Evolutionary conservation across 1,140 invertebrate species (phyloP).

Genomic region (Polypedilum pembai): DNA sequence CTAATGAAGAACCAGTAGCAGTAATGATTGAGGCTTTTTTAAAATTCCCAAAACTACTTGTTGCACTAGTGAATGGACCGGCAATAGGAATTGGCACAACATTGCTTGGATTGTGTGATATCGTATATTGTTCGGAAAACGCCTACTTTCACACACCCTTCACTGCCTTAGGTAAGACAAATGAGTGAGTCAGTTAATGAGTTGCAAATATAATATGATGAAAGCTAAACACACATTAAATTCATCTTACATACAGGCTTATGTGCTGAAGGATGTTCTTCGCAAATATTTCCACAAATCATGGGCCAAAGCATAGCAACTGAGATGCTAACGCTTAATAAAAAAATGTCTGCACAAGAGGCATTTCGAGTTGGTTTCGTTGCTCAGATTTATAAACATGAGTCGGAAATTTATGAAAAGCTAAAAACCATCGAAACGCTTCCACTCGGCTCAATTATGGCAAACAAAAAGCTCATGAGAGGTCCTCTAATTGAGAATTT

Average conservation of each 20-base stretch:
- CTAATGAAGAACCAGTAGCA: constrained; percentile 42
- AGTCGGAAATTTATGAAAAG: not conserved
- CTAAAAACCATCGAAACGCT: not conserved
- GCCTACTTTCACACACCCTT: constrained; percentile 86
- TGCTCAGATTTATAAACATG: constrained; percentile 52
- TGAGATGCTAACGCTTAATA: constrained; percentile 72
- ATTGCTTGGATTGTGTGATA: constrained; percentile 75
- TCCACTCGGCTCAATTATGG: not conserved
- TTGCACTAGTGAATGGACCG: constrained; percentile 86
- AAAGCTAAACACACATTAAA: too few relatives aligned
- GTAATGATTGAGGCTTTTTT: constrained; percentile 74
- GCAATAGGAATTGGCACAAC: constrained; percentile 88
- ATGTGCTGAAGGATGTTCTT: constrained; percentile 76
- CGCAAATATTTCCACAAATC: constrained; percentile 71
- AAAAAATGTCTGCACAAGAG: constrained; percentile 68
- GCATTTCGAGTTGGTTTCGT: constrained; percentile 65
- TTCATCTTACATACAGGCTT: constrained; percentile 44
- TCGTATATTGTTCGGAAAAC: constrained; percentile 81
- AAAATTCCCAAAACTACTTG: constrained; percentile 78
- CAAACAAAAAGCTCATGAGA: constrained; percentile 20
- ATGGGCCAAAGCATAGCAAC: constrained; percentile 70
- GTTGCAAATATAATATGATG: not conserved
- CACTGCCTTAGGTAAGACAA: constrained; percentile 50
- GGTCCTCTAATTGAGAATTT: not conserved
- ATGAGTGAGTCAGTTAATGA: not conserved